Conservation (phyloP, 2,888 invertebrate genomes). For the Dicyrtoma fusca region DNA sequence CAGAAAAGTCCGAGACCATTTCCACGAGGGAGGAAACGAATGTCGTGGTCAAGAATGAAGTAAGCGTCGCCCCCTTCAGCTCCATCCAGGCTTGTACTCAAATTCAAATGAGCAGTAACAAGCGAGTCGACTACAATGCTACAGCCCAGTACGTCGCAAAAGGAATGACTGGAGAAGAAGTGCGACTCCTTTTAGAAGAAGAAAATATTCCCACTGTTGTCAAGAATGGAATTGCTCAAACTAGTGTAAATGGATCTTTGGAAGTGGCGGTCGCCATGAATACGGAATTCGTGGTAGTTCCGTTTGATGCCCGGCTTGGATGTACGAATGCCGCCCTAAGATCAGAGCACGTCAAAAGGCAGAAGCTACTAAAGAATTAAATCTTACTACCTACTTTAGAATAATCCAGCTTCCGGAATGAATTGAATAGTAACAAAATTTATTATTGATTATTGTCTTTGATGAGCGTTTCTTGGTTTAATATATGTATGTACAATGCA, state of each 20-base stretch:
- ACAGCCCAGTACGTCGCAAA: conserved; percentile 17
- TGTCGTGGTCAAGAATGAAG: conserved; percentile 4
- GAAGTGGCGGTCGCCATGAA: conserved; percentile 15
- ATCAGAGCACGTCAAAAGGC: background rate
- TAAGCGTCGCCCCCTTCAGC: background rate
- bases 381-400: too few species aligned
- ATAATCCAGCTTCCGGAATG: too few species aligned
- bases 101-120: conserved; percentile 18
- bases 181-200: background rate
- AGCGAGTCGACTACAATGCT: conserved; percentile 9
- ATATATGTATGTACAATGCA: too few species aligned
- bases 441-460: too few species aligned
- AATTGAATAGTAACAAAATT: too few species aligned
- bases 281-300: conserved; percentile 14
- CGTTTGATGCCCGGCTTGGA: background rate
- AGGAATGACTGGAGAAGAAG: conserved; percentile 6
- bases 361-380: too few species aligned
- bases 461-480: too few species aligned
- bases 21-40: conserved; percentile 17
- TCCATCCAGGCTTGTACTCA: conserved; percentile 30
- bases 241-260: background rate
- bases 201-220: background rate
- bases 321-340: background rate
- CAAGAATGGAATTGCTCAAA: conserved; percentile 1
- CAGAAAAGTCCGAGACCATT: background rate